A percentile compares a stretch with the other conserved stretches of the same genome.
Evolutionary conservation across 2,888 invertebrate species (phyloP).

Genomic region (Drosophila austrosaltans): DNA sequence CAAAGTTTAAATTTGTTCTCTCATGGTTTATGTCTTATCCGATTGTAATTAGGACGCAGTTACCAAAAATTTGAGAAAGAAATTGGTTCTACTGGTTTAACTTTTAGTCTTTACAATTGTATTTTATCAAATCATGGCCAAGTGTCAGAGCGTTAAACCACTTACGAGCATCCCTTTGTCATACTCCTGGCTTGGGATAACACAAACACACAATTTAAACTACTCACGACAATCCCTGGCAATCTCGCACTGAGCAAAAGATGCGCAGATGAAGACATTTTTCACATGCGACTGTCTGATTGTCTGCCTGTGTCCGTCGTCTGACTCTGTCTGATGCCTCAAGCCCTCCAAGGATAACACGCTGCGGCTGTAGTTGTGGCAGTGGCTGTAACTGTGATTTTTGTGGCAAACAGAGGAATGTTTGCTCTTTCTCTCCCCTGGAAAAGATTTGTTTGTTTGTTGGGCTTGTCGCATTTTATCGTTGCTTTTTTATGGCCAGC

Average conservation of each 20-base stretch:
- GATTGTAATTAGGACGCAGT: background rate
- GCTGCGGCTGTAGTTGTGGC: conserved; percentile 18
- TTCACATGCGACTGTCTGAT: conserved; percentile 37
- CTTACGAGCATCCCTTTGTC: conserved; percentile 5
- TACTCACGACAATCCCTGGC: conserved; percentile 4
- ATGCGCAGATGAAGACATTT: conserved; percentile 60
- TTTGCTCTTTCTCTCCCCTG: conserved; percentile 14
- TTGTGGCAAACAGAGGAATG: conserved; percentile 38
- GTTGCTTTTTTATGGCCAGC: conserved; percentile 65
- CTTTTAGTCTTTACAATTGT: background rate
- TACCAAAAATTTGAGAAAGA: too few relatives aligned
- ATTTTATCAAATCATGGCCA: conserved; percentile 3
- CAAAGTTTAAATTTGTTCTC: too few relatives aligned
- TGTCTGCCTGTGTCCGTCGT: conserved; percentile 4
- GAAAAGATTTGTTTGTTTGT: conserved; percentile 57
- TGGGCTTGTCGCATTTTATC: conserved; percentile 70
- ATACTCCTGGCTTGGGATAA: background rate
- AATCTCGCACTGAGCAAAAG: conserved; percentile 2
- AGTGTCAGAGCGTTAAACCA: conserved; percentile 7
- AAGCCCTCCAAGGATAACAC: conserved; percentile 10
- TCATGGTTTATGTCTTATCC: background rate
- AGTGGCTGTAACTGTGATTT: conserved; percentile 54
- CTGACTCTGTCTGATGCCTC: conserved; percentile 12
- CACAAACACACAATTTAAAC: conserved; percentile 11
- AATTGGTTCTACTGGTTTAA: background rate